Conservation (phyloP, 2,113 vertebrate genomes). For the Eublepharis macularius region DNA sequence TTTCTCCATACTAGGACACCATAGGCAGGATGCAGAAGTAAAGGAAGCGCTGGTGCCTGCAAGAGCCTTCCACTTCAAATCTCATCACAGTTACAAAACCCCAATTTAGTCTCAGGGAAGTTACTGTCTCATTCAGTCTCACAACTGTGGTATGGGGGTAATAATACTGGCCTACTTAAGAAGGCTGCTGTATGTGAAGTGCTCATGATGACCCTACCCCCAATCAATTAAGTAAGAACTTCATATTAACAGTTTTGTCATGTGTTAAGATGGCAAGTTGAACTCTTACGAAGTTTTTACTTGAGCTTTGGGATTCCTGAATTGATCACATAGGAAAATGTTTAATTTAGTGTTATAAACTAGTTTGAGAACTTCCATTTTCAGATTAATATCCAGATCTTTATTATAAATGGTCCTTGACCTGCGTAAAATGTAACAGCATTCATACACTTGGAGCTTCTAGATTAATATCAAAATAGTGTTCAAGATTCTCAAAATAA, state of each 20-base stretch:
- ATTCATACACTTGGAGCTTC: too few species aligned
- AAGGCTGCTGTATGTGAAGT: too few species aligned
- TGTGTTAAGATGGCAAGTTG: background rate
- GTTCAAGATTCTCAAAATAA: background rate
- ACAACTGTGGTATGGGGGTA: too few species aligned
- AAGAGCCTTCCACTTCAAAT: too few species aligned
- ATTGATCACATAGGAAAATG: background rate
- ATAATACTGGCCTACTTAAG: too few species aligned
- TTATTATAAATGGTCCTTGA: too few species aligned
- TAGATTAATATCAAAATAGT: background rate
- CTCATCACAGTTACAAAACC: too few species aligned
- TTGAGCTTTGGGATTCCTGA: slow-evolving; percentile 35
- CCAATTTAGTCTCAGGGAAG: too few species aligned
- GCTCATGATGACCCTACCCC: too few species aligned
- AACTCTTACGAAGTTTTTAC: slow-evolving; percentile 19
- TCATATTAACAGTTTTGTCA: background rate
- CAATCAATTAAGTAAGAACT: background rate
- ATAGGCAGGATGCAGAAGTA: background rate
- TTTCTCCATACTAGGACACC: background rate
- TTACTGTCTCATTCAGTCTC: too few species aligned
- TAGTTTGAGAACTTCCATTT: background rate
- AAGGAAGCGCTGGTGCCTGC: background rate
- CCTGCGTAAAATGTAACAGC: too few species aligned
- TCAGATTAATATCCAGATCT: too few species aligned
- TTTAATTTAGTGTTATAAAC: slow-evolving; percentile 10